Conservation (phyloP, 2,797 vertebrate species). For the Sorex maritimensis region DNA sequence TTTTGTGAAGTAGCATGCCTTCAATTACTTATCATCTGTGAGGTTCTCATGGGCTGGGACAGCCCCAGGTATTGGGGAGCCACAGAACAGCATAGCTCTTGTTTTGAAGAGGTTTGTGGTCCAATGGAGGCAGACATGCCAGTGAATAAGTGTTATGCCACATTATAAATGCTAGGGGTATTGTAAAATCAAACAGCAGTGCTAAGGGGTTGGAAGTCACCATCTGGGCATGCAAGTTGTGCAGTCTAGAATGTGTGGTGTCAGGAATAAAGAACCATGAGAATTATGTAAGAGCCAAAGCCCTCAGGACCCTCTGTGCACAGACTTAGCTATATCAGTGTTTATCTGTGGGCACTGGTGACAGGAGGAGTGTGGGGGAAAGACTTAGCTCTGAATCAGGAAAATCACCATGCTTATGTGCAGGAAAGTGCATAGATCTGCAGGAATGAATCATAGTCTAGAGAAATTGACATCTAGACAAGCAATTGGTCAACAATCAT, state of each 20-base stretch:
- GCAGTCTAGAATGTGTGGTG: neutral
- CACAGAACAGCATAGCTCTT: neutral
- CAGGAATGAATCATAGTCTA: neutral
- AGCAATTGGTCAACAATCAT: neutral
- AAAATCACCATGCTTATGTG: neutral
- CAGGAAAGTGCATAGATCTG: neutral
- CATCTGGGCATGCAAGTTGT: neutral
- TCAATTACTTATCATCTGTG: neutral
- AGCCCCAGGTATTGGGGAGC: neutral
- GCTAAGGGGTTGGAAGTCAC: constrained; percentile 1
- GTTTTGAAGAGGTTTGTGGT: neutral
- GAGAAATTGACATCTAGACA: neutral
- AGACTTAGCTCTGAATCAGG: neutral
- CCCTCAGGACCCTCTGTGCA: neutral
- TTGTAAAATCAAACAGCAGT: neutral
- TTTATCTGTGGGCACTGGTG: neutral
- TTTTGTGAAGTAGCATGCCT: neutral
- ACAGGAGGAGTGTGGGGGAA: neutral
- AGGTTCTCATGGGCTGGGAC: neutral
- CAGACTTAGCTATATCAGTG: neutral
- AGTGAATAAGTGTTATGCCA: neutral
- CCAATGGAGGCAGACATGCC: neutral
- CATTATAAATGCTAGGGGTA: neutral
- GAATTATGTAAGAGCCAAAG: neutral
- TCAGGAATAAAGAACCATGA: neutral